Evolutionary conservation across 1,140 invertebrate genomes (phyloP), one percentile per base, ranked within the genome.

Genomic region (Drosophila burlai): DNA sequence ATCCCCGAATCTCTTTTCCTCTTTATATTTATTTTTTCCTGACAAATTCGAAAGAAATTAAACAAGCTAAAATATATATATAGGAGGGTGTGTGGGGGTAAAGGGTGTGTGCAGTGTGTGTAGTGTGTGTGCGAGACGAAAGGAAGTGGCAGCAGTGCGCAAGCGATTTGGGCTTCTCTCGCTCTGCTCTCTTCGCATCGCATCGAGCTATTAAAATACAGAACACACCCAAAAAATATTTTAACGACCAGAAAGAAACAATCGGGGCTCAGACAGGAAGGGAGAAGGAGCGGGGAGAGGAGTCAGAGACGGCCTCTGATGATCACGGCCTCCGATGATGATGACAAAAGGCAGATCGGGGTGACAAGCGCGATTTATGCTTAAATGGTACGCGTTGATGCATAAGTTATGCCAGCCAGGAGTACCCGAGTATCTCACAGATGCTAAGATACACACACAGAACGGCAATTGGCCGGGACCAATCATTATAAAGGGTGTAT

Each of bases 171-270:
- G 61, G 68, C 69, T 72, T 71, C 68, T 69, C 68, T 49, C 52
- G 36, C 29, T 29, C 29, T 50, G 36, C 29, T 29, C 29, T 50
- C 21, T 8, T 47, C 49, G 49, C 49, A 52, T 71, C 40, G 40
- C 55, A 72, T 50, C 62, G 58, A 76, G 84, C 85, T 90, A 89
- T 89, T 89, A 90, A 89, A 89, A 89, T 85, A 89, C 85, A 89
- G 85, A 89, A 89, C 85, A 89, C 85, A 89, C 85, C 85, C 85
- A 89, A 73, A 89, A 89, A 85, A 89, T 89, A 89, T 89, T 89
- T 89, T 89, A 90, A 89, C 84, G 83, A 89, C 73, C 64, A 65
- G 55, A 55, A 40, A 76, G 55, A 63, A 81, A 62, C 57, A 73
- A 86, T 67, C 66, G 73, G 46, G 58, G 58, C 63, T 62, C 18